A percentile compares a stretch with the other conserved stretches of the same genome.
phyloP scores from a whole-genome alignment of 2,113 vertebrate species.

The Harpagus bidentatus region DNA sequence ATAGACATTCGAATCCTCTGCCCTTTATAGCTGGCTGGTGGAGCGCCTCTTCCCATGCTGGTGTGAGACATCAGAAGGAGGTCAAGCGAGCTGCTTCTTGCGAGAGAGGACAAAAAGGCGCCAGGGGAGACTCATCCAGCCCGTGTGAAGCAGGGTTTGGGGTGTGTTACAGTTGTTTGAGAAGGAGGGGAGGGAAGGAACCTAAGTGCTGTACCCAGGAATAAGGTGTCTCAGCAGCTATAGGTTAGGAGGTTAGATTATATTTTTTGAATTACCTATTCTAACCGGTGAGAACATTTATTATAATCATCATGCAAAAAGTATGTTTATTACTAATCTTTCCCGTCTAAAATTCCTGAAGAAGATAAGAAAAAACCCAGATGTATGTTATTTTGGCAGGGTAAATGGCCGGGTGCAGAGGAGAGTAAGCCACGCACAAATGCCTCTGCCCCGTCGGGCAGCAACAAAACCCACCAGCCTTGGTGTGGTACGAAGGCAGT shows the following conservation, averaged over 20 bases:
- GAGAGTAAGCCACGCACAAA: neutral
- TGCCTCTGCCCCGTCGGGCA: neutral
- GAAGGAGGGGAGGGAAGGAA: neutral
- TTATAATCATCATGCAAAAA: neutral
- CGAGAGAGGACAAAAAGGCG: neutral
- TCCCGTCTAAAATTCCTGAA: neutral
- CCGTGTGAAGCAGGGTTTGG: neutral
- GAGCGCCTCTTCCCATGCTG: neutral
- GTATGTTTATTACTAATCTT: neutral
- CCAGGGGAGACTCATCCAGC: neutral
- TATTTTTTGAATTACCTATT: neutral
- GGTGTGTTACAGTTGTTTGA: neutral
- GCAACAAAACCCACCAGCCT: neutral
- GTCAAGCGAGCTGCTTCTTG: neutral
- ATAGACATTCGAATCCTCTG: neutral
- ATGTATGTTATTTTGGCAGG: neutral
- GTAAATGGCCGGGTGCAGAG: neutral
- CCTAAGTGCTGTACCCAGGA: neutral
- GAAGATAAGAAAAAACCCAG: neutral
- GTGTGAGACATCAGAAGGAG: neutral
- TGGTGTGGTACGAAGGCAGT: neutral
- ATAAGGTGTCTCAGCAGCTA: neutral
- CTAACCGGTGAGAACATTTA: neutral
- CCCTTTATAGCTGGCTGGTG: neutral
- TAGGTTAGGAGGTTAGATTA: neutral